A percentile compares a stretch with the other conserved stretches of the same genome.
phyloP scores from a whole-genome alignment of 2,797 vertebrate genomes.

The Tinamus major region DNA sequence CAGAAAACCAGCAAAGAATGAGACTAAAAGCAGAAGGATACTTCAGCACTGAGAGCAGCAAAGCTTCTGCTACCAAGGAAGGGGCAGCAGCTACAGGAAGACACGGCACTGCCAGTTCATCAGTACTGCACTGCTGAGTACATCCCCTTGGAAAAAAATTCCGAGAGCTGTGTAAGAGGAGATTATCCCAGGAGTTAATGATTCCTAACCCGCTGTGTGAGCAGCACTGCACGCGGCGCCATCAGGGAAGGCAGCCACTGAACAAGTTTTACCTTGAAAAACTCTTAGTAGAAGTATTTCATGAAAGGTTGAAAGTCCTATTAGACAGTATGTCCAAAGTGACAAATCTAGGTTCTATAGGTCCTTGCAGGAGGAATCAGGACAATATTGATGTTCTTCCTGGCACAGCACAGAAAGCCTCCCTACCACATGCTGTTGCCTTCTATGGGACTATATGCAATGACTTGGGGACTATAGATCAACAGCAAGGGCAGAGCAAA shows the following conservation, averaged over 20 bases:
- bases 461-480: fast-evolving
- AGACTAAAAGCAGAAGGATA: not conserved
- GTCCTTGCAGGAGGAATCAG: not conserved
- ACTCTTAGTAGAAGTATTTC: not conserved
- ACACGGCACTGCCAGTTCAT: not conserved
- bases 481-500: not conserved
- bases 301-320: not conserved
- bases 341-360: not conserved
- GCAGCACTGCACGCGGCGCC: too few relatives aligned
- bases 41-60: not conserved
- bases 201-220: not conserved
- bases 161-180: not conserved
- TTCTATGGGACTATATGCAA: not conserved
- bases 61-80: not conserved
- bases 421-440: not conserved
- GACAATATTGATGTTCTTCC: not conserved
- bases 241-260: not conserved
- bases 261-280: not conserved
- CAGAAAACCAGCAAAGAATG: not conserved
- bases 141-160: not conserved
- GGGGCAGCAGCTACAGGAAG: not conserved
- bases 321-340: not conserved
- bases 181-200: not conserved
- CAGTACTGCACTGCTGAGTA: not conserved
- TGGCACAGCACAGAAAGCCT: not conserved